Percentiles rank a stretch among this genome's conserved stretches.
These are phyloP conservation scores for Pangasius sanitwongsei DNA, from an alignment of 2,797 vertebrate species.

Conservation along the genomic window DNA sequence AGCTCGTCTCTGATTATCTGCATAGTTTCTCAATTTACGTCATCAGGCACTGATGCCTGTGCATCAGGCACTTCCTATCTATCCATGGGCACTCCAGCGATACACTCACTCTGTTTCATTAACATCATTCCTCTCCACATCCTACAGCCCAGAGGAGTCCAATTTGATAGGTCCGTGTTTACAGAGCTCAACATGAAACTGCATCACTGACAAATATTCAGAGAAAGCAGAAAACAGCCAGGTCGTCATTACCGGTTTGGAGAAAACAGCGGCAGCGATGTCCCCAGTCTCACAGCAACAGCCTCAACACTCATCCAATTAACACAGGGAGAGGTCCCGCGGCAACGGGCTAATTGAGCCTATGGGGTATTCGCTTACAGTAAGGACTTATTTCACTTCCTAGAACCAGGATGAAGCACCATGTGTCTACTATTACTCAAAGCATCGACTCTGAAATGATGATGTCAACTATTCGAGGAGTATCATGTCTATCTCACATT, in stretches of 20 bases:
- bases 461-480: neutral
- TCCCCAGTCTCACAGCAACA: conserved; percentile 54
- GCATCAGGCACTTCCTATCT: neutral
- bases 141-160: neutral
- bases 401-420: conserved; percentile 31
- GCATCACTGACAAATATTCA: conserved; percentile 17
- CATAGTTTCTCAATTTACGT: neutral
- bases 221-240: conserved; percentile 19
- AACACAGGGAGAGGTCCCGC: conserved; percentile 66
- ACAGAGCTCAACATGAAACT: neutral
- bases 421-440: neutral
- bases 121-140: neutral
- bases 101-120: neutral
- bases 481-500: neutral
- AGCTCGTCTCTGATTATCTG: neutral
- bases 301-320: conserved; percentile 69
- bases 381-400: conserved; percentile 58
- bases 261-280: conserved; percentile 36
- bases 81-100: too few relatives aligned
- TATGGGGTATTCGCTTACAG: conserved; percentile 70
- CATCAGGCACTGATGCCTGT: too few relatives aligned
- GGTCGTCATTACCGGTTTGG: conserved; percentile 11
- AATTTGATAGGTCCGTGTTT: neutral
- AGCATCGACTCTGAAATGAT: neutral
- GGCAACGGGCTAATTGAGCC: conserved; percentile 71